Base-by-base conservation (phyloP, 2,888 invertebrate genomes). In the Cryptocheilus praepositus region DNA sequence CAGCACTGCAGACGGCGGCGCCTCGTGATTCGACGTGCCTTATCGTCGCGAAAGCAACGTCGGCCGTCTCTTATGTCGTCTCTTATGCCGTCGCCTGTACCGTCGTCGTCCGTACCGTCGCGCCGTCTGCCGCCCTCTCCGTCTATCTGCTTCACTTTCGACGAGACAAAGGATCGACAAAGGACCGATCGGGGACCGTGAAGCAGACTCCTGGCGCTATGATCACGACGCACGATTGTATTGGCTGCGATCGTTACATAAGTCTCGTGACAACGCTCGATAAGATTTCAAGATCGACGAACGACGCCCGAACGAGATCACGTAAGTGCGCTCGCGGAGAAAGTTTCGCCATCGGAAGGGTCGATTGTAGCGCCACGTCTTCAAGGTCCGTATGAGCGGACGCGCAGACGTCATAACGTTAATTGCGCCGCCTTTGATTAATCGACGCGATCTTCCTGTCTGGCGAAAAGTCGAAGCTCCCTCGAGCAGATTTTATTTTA, bases 111-210 rank as follows among this genome's bases (percentile, higher is more conserved):
- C 8, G 3, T 7, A 36, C 36, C 11, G 36, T 36, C 36, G 36
- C 36, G 36, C 36, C n/a, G 52, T 53, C 22, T 18, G 18, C 5
- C 28, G 52, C 67, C 18, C n/a, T 49, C 49, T 18, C 16, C 49
- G 11, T 49, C 49, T 49, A 16, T 49, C 18, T 49, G 16, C 18
- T 13, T 5, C n/a, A n/a, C 72, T 73, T 76, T 69, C 71, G 75
- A 76, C 77, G 72, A 76, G 74, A 83, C 81, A 82, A 83, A 80
- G 81, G 77, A 77, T 79, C 78, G 76, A 69, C 78, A 70, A 77
- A 76, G 77, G 73, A 65, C 69, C 73, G 73, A 70, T 73, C 62
- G 56, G 53, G 60, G 68, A 73, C 71, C 74, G 61, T 57, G 61
- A 61, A 65, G 45, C 67, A 55, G 54, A 59, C 67, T 44, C 70